Evolutionary conservation across 2,113 vertebrate species (phyloP).

Genomic region (Dissostichus mawsoni): DNA sequence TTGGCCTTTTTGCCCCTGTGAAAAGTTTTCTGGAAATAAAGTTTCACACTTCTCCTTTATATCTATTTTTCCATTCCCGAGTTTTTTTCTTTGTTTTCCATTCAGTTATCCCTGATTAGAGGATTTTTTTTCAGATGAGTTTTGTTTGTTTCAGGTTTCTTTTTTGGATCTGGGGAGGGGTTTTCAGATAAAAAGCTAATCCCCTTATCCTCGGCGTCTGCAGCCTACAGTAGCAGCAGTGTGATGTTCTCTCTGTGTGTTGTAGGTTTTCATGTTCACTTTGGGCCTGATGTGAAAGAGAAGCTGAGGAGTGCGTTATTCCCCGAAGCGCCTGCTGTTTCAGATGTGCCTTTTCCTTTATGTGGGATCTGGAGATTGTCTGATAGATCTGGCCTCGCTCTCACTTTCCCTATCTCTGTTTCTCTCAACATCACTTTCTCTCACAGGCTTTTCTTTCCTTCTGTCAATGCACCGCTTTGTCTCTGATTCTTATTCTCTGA

Average conservation of each 20-base stretch:
- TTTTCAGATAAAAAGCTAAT: constrained; percentile 54
- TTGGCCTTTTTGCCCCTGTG: constrained; percentile 53
- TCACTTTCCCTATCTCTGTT: constrained; percentile 38
- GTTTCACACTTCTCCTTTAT: constrained; percentile 40
- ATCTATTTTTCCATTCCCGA: neutral
- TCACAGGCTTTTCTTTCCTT: constrained; percentile 40
- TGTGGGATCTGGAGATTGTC: constrained; percentile 71
- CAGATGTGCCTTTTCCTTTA: constrained; percentile 69
- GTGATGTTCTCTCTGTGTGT: constrained; percentile 60
- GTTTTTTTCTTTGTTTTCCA: constrained; percentile 51
- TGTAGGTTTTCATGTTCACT: constrained; percentile 74
- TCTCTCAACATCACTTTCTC: constrained; percentile 38
- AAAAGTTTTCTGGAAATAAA: constrained; percentile 59
- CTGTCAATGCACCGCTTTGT: constrained; percentile 60
- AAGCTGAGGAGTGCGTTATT: constrained; percentile 66
- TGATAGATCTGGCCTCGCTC: constrained; percentile 64
- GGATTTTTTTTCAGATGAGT: constrained; percentile 34
- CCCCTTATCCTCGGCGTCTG: constrained; percentile 51
- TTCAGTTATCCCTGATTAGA: constrained; percentile 70
- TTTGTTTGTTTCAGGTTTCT: constrained; percentile 59
- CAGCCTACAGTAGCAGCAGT: constrained; percentile 58
- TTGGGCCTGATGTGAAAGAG: constrained; percentile 73
- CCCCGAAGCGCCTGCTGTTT: constrained; percentile 72
- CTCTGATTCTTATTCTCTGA: constrained; percentile 51
- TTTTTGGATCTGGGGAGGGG: constrained; percentile 35